Evolutionary conservation across 2,888 invertebrate genomes (phyloP), one percentile per base, ranked within the genome.

Genomic region (Melinopterus prodromus): DNA sequence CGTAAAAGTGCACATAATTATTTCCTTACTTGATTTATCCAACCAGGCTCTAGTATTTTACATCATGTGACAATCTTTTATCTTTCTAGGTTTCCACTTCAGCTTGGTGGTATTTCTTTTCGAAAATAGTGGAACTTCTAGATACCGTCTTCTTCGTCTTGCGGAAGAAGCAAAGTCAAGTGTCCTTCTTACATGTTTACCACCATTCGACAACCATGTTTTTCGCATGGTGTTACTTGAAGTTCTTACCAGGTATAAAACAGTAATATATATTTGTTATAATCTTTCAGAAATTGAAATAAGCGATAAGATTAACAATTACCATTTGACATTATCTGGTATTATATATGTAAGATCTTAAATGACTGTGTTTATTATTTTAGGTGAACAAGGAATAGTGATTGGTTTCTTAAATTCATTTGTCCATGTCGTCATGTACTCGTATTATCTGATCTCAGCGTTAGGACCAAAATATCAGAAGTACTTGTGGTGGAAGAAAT

Each of bases 401-500:
- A 93, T 97, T 35, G 96, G 97, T 0, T 91, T 96, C 81, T 93
- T 98, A 84, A 98, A 98, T 89, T 94, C 97, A 0, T 94, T 96
- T 87, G 95, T 98, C 80, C 98, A 98, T 89, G 92, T 97, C 79
- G 91, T 98, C 81, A 98, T 98, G 98, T 98, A 98, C 89, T 91
- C 93, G 0, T 98, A 98, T 89, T 98, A 98, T 89, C 92, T 97
- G 86, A 91, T 98, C 82, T 92, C 98, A 0, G 97, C 97, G 0
- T 91, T 98, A 81, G 98, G 98, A 6, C 97, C 98, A 0, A 91
- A 94, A 84, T 94, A 96, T 88, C 96, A 96, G 88, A 97, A 97
- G 87, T 97, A 95, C 87, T 90, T 98, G 16, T 98, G 98, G 98
- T 98, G 98, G 98, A 98, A 98, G 89, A 95, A 93, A 86, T 96